Base-by-base conservation (phyloP, 64 coral and sea anemone species). In the Montipora efflorescens region DNA sequence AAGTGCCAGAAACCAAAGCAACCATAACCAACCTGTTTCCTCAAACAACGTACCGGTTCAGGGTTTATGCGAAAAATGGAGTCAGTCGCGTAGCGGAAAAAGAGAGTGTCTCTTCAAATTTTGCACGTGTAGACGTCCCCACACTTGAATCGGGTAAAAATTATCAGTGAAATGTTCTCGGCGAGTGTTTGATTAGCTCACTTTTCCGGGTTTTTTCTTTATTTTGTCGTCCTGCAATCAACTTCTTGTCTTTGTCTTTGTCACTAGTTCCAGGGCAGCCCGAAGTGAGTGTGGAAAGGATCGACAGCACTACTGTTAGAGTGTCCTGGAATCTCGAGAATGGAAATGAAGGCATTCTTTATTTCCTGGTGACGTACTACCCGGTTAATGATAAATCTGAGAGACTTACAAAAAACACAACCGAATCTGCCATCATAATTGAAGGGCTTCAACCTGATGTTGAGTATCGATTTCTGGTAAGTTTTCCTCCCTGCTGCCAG, bases 51-150 rank as follows among this genome's bases (percentile, higher is more conserved):
- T 93, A 93, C 47, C 67, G 45, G 23, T 88, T 93, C 44, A 93
- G 25, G 84, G 75, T 93, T 20, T 81, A 71, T 8, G 92, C 92
- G 47, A 88, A 88, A 19, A 93, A 93, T 80, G 92, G 92, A 15
- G 92, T 93, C 48, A 88, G 83, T 75, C 28, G n/a, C 36, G 76
- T 72, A n/a, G 92, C 92, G 50, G 84, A 93, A 21, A 88, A 88
- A 12, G 74, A 93, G 12, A 61, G 87, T 48, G 43, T 62, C 44
- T 10, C 46, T 19, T 77, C 92, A 2, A 11, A 78, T 9, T 93
- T 80, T 88, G 74, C 83, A 7, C n/a, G 80, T 20, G 45, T 88
- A 13, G 25, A 72, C 6, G 46, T 93, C 72, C 67, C 57, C 10
- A 93, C 92, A 7, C 62, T 79, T 8, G 92, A 93, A 45, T 67